Evolutionary conservation across 1,140 invertebrate genomes (phyloP).

Genomic region (Hypothenemus hampei): DNA sequence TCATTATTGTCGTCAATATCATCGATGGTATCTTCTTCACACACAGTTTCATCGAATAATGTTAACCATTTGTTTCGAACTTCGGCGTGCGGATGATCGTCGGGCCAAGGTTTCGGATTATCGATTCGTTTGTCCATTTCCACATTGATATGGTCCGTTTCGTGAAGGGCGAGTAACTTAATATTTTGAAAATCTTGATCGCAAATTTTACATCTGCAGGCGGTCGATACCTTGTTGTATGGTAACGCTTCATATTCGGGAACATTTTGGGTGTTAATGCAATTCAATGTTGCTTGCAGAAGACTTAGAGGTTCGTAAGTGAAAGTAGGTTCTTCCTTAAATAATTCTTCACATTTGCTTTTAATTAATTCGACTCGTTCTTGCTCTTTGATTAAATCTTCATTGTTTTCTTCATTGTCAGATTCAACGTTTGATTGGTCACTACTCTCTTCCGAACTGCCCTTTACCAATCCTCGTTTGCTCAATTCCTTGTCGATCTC

Average conservation of each 20-base stretch:
- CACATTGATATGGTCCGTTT: constrained; percentile 39
- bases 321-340: constrained; percentile 20
- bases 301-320: constrained; percentile 38
- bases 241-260: constrained; percentile 31
- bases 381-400: neutral
- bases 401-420: neutral
- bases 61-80: constrained; percentile 40
- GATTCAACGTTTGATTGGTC: neutral
- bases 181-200: constrained; percentile 32
- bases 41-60: constrained; percentile 32
- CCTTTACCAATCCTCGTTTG: neutral
- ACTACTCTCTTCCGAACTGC: constrained; percentile 11
- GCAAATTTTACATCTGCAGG: constrained; percentile 36
- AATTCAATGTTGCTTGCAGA: constrained; percentile 31
- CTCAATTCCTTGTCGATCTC: constrained; percentile 13
- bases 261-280: constrained; percentile 37
- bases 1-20: constrained; percentile 2
- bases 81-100: constrained; percentile 15
- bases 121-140: constrained; percentile 39
- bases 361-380: constrained; percentile 5
- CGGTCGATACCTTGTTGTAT: constrained; percentile 15
- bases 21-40: neutral
- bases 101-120: constrained; percentile 31
- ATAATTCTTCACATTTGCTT: constrained; percentile 17
- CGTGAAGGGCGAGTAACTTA: constrained; percentile 38